Conservation (phyloP, 2,797 vertebrate species). For the Jordanella pulchra region DNA sequence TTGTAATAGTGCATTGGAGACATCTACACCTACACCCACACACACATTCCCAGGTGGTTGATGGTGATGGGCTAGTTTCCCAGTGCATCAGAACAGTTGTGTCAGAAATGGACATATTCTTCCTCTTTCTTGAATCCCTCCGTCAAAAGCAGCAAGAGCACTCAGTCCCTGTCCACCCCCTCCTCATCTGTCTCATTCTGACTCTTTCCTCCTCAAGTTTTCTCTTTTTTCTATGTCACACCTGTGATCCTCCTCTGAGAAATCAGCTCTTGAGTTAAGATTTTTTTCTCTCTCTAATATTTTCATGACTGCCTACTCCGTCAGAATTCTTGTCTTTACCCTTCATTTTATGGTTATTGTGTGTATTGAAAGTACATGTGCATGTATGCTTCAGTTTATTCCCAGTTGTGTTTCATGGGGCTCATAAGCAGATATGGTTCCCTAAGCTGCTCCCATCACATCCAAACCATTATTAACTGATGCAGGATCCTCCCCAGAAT, state of each 20-base stretch:
- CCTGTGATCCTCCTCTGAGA: slow-evolving; percentile 69
- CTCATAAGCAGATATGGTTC: slow-evolving; percentile 12
- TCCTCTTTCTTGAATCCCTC: slow-evolving; percentile 62
- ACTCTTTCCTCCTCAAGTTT: slow-evolving; percentile 36
- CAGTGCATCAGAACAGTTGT: slow-evolving; percentile 55
- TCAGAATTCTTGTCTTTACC: slow-evolving; percentile 14
- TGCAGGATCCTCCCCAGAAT: neutral
- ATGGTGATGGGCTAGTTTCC: slow-evolving; percentile 60
- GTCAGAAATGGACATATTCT: slow-evolving; percentile 70
- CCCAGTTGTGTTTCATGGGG: slow-evolving; percentile 5
- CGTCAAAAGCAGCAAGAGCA: slow-evolving; percentile 61
- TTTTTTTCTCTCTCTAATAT: slow-evolving; percentile 34
- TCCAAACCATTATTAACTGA: neutral
- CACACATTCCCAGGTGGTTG: slow-evolving; percentile 55
- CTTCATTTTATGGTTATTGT: neutral
- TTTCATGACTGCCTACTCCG: slow-evolving; percentile 28
- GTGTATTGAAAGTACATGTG: slow-evolving; percentile 3
- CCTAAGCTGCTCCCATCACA: slow-evolving; percentile 8
- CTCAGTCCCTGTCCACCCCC: slow-evolving; percentile 46
- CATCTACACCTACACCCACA: slow-evolving; percentile 9
- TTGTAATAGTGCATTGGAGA: neutral
- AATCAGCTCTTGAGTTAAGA: slow-evolving; percentile 47
- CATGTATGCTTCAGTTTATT: slow-evolving; percentile 17
- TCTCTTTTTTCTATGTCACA: slow-evolving; percentile 60
- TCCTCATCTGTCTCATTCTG: slow-evolving; percentile 22